These are phyloP conservation scores for Lasiurus cinereus DNA, from an alignment of 2,113 vertebrate species.

Conservation along the genomic window DNA sequence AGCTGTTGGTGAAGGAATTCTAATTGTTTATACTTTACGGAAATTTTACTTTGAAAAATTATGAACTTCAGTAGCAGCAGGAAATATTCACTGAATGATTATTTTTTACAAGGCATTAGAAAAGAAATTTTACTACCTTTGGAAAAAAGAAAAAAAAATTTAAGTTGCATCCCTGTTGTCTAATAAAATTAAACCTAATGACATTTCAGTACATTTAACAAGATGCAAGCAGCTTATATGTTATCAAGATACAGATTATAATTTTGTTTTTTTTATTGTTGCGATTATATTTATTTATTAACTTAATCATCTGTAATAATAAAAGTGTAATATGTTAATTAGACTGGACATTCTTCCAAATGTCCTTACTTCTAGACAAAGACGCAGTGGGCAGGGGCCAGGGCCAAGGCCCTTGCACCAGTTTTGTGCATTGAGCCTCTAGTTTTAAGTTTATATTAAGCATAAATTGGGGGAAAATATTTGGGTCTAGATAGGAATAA, in stretches of 20 bases:
- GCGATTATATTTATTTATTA: background rate
- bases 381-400: no score
- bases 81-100: constrained; percentile 19
- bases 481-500: background rate
- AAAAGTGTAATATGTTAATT: no score
- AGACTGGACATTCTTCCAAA: no score
- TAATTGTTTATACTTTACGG: constrained; percentile 33
- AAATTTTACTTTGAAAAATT: constrained; percentile 49
- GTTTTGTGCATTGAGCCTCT: no score
- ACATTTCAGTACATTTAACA: background rate
- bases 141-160: no score
- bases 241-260: constrained; percentile 37
- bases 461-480: background rate
- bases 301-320: background rate
- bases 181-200: constrained; percentile 47
- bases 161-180: background rate
- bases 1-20: background rate
- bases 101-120: background rate
- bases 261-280: background rate
- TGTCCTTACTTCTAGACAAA: no score
- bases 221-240: background rate
- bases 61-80: constrained; percentile 25
- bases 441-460: constrained; percentile 26
- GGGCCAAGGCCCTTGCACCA: no score
- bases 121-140: constrained; percentile 17